These are phyloP conservation scores for Austrofundulus limnaeus DNA, from an alignment of 2,113 vertebrate species.

Conservation along the genomic window DNA sequence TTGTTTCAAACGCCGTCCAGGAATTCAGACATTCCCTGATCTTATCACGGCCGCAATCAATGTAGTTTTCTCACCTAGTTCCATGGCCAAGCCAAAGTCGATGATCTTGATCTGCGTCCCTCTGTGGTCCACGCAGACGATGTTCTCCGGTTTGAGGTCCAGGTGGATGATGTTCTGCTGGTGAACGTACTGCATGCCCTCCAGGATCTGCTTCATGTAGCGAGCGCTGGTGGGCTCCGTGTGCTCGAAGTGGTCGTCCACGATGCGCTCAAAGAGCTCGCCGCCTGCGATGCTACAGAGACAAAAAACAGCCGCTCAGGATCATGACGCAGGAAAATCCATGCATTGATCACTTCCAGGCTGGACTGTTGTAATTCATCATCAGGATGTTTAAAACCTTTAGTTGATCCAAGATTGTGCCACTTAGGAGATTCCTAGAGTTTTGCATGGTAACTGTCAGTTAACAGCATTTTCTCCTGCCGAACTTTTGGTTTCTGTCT, in stretches of 20 bases:
- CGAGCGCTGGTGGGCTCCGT: slow-evolving; percentile 84
- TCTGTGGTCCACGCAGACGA: slow-evolving; percentile 79
- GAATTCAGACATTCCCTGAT: slow-evolving; percentile 13
- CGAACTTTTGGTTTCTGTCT: too few species aligned
- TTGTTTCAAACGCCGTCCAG: slow-evolving; percentile 17
- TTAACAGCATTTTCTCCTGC: too few species aligned
- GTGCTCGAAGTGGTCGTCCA: slow-evolving; percentile 85
- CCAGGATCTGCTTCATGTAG: slow-evolving; percentile 87
- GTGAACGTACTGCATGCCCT: slow-evolving; percentile 86
- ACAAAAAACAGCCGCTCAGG: not conserved
- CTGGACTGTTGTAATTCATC: not conserved
- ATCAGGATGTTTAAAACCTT: too few species aligned
- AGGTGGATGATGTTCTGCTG: slow-evolving; percentile 82
- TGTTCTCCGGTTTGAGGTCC: slow-evolving; percentile 90
- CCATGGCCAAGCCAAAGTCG: slow-evolving; percentile 85
- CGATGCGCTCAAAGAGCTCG: slow-evolving; percentile 86
- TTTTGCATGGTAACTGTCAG: too few species aligned
- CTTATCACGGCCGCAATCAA: slow-evolving; percentile 11
- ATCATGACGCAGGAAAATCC: too few species aligned
- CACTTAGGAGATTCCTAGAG: too few species aligned
- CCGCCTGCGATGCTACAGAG: slow-evolving; percentile 82
- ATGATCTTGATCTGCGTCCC: slow-evolving; percentile 85
- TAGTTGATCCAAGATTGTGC: too few species aligned
- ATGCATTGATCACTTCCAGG: too few species aligned
- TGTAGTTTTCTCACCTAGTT: slow-evolving; percentile 73